Conservation (phyloP, 2,797 vertebrate species). For the Danio albolineatus region DNA sequence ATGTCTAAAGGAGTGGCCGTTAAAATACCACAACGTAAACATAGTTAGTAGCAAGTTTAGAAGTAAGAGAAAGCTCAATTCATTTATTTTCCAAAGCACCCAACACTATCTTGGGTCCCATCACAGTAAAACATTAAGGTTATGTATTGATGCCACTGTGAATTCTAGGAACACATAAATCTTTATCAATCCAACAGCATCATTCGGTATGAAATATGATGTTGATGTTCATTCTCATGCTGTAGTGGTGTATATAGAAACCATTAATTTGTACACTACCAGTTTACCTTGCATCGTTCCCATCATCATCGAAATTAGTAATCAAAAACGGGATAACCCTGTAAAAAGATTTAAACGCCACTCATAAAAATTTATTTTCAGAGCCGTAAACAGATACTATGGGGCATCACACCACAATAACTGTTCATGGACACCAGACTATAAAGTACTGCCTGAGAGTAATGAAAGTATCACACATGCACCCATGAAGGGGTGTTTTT, state of each 20-base stretch:
- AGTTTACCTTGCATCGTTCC: background rate
- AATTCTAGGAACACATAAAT: too few species aligned
- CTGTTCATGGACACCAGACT: slow-evolving; percentile 59
- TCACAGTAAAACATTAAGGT: background rate
- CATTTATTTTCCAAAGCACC: background rate
- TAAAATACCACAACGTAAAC: too few species aligned
- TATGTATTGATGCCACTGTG: background rate
- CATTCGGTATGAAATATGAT: background rate
- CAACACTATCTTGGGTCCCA: background rate
- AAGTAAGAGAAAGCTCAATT: too few species aligned
- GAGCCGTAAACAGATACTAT: slow-evolving; percentile 66
- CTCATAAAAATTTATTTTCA: background rate
- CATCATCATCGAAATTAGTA: background rate
- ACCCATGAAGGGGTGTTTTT: slow-evolving; percentile 76
- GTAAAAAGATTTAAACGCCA: background rate
- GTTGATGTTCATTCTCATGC: background rate
- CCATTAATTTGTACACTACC: background rate
- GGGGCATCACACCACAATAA: slow-evolving; percentile 66
- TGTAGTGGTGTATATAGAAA: background rate
- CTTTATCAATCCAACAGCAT: background rate
- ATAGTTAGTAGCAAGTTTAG: background rate
- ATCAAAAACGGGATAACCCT: background rate
- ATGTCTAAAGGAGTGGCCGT: too few species aligned
- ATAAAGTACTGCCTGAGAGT: slow-evolving; percentile 63
- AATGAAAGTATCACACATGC: slow-evolving; percentile 73